A percentile compares a stretch with the other conserved stretches of the same genome.
Evolutionary conservation across 2,888 invertebrate species (phyloP).

Genomic region (Trachelus stipa): DNA sequence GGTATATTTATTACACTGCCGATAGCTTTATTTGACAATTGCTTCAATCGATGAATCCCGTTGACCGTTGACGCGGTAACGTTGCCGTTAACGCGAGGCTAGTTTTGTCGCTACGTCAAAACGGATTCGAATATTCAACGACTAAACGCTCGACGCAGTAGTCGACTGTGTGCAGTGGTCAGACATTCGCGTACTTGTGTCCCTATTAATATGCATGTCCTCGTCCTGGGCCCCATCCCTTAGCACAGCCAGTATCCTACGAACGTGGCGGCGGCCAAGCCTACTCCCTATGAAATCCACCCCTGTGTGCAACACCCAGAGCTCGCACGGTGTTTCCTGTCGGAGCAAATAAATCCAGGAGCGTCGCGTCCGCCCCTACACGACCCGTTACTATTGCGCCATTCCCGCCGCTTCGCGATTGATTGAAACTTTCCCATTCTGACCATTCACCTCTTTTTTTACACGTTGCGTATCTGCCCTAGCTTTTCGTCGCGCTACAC

Average conservation of each 20-base stretch:
- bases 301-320: slow-evolving; percentile 37
- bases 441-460: background rate
- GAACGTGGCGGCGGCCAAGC: slow-evolving; percentile 10
- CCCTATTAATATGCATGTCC: slow-evolving; percentile 59
- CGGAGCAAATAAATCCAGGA: slow-evolving; percentile 61
- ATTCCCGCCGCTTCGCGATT: slow-evolving; percentile 45
- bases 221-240: slow-evolving; percentile 36
- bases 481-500: background rate
- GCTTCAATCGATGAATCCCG: background rate
- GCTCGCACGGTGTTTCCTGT: slow-evolving; percentile 59
- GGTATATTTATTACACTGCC: background rate
- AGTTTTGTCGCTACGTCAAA: background rate
- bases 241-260: slow-evolving; percentile 19
- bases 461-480: background rate
- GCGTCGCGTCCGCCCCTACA: slow-evolving; percentile 56
- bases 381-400: slow-evolving; percentile 49
- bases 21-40: background rate
- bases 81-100: background rate
- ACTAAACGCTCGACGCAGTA: background rate
- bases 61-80: background rate
- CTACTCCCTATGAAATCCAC: slow-evolving; percentile 39
- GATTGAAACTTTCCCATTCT: slow-evolving; percentile 47
- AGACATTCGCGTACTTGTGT: slow-evolving; percentile 56
- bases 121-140: background rate
- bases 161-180: slow-evolving; percentile 41